A percentile compares a stretch with the other conserved stretches of the same genome.
Evolutionary conservation across 2,888 invertebrate species (phyloP).

Genomic region (Cantharis rufa): DNA sequence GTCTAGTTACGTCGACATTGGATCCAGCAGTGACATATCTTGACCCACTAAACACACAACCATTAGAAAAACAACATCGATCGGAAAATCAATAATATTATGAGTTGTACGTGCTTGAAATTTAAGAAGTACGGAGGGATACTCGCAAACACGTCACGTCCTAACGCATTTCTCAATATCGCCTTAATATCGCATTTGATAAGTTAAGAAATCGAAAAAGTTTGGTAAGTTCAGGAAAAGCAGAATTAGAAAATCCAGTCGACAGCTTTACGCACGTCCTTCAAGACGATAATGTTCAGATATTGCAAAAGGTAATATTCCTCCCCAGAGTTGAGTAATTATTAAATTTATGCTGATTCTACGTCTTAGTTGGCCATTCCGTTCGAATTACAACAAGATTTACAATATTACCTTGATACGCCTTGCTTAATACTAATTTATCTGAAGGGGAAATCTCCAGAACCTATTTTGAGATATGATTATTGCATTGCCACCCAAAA

Average conservation of each 20-base stretch:
- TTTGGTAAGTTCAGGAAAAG: slow-evolving; percentile 15
- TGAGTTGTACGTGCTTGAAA: slow-evolving; percentile 38
- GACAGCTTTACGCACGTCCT: slow-evolving; percentile 1
- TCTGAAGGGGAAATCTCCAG: slow-evolving; percentile 46
- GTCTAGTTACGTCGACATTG: background rate
- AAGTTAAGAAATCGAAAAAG: slow-evolving; percentile 47
- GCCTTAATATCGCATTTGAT: slow-evolving; percentile 44
- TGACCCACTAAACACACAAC: slow-evolving; percentile 28
- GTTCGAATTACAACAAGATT: slow-evolving; percentile 59
- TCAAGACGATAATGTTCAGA: slow-evolving; percentile 23
- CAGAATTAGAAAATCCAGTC: slow-evolving; percentile 10
- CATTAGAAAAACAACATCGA: slow-evolving; percentile 36
- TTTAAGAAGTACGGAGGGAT: slow-evolving; percentile 24
- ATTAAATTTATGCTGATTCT: slow-evolving; percentile 61
- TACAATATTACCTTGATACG: slow-evolving; percentile 59
- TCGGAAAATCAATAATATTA: slow-evolving; percentile 38
- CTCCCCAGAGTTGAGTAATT: slow-evolving; percentile 55
- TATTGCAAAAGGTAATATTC: slow-evolving; percentile 39
- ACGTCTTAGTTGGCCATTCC: slow-evolving; percentile 56
- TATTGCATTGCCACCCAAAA: slow-evolving; percentile 43
- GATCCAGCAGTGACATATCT: slow-evolving; percentile 13
- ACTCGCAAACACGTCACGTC: slow-evolving; percentile 41
- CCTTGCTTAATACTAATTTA: slow-evolving; percentile 58
- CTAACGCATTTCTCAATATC: slow-evolving; percentile 45
- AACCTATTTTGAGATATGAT: slow-evolving; percentile 50